A percentile compares a stretch with the other conserved stretches of the same genome.
Conservation (phyloP, 2,888 invertebrate species). For the Mythimna ferrago region DNA sequence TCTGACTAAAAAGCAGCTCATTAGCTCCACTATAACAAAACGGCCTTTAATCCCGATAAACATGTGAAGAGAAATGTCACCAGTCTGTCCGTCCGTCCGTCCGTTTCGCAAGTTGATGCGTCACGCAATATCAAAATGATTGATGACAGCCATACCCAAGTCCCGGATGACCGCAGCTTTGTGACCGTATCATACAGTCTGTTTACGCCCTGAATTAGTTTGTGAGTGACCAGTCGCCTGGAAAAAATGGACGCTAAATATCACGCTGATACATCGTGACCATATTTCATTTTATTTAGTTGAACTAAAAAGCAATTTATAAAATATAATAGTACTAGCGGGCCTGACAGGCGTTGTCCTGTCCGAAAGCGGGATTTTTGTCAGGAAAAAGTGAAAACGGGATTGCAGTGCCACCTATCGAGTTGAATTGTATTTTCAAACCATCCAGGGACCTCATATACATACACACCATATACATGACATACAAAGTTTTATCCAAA, state of each 20-base stretch:
- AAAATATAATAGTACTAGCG: neutral
- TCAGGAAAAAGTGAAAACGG: neutral
- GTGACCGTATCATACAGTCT: conserved; percentile 64
- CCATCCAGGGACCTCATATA: no score
- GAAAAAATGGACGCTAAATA: conserved; percentile 63
- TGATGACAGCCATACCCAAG: conserved; percentile 75
- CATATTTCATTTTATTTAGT: conserved; percentile 46
- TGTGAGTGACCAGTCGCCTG: conserved; percentile 56
- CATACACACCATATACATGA: no score
- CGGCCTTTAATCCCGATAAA: conserved; percentile 63
- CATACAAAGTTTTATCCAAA: no score
- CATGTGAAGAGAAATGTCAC: conserved; percentile 78
- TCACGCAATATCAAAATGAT: conserved; percentile 87
- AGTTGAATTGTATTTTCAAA: no score
- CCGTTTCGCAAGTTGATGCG: conserved; percentile 78
- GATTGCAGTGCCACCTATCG: no score
- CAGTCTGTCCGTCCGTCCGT: conserved; percentile 44
- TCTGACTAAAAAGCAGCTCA: conserved; percentile 34
- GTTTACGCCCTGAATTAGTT: conserved; percentile 64
- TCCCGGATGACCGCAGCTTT: conserved; percentile 71
- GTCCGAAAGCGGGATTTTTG: neutral
- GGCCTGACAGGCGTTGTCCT: no score
- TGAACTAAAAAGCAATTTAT: conserved; percentile 22
- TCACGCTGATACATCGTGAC: conserved; percentile 35
- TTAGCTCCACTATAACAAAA: conserved; percentile 52